A percentile compares a stretch with the other conserved stretches of the same genome.
Conservation (phyloP, 2,797 vertebrate genomes). For the Alectoris magna region DNA sequence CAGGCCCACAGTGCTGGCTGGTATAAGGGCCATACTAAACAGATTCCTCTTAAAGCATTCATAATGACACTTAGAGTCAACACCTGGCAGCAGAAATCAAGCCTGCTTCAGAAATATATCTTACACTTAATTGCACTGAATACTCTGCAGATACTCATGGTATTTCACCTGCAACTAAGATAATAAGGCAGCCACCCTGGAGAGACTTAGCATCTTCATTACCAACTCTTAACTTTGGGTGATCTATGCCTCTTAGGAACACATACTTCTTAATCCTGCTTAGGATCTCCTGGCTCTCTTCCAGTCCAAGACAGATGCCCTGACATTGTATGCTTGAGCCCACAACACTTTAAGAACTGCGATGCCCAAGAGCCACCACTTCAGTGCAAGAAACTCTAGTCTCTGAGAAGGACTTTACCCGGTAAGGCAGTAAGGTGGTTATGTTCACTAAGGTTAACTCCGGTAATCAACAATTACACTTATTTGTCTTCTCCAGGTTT, state of each 20-base stretch:
- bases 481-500: neutral
- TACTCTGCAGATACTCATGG: neutral
- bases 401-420: neutral
- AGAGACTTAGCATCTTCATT: neutral
- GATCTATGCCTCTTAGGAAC: neutral
- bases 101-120: neutral
- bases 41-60: neutral
- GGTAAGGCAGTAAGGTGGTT: neutral
- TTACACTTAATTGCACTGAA: neutral
- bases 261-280: neutral
- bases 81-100: neutral
- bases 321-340: neutral
- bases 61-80: neutral
- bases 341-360: neutral
- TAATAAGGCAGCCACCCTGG: neutral
- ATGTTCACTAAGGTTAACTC: neutral
- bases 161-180: neutral
- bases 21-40: neutral
- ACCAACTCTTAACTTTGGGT: neutral
- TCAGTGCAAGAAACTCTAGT: neutral
- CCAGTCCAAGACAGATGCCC: neutral
- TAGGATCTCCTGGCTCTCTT: neutral
- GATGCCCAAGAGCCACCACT: neutral
- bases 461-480: neutral
- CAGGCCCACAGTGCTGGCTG: fast-evolving